phyloP scores from a whole-genome alignment of 2,797 vertebrate genomes.

The Lemur catta region DNA sequence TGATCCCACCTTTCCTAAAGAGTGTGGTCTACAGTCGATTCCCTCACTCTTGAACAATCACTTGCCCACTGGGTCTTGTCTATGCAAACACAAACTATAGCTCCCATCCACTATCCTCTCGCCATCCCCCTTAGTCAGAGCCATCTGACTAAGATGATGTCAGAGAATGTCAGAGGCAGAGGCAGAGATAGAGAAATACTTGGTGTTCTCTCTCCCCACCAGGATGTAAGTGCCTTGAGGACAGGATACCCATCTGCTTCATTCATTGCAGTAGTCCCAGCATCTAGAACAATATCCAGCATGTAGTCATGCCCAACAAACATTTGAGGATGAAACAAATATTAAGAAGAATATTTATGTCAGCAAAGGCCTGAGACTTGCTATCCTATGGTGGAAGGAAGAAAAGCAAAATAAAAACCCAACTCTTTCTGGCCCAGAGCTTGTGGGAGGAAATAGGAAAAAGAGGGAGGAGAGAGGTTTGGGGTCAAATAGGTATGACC shows the following conservation, averaged over 20 bases:
- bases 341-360: neutral
- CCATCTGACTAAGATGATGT: too few species aligned
- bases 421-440: neutral
- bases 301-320: neutral
- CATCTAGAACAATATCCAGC: neutral
- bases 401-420: neutral
- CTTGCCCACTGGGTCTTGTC: neutral
- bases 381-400: neutral
- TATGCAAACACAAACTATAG: neutral
- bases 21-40: accelerated
- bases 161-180: neutral
- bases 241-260: accelerated
- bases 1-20: neutral
- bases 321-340: neutral
- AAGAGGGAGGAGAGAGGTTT: too few species aligned
- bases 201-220: neutral
- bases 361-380: neutral
- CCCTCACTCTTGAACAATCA: neutral
- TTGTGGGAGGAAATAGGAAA: neutral
- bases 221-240: neutral
- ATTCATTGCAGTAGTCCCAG: neutral
- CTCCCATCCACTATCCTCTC: neutral
- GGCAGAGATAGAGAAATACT: neutral
- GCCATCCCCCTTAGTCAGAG: too few species aligned
- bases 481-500: neutral